phyloP scores from a whole-genome alignment of 2,888 invertebrate genomes.

The Phragmatobia fuliginosa region DNA sequence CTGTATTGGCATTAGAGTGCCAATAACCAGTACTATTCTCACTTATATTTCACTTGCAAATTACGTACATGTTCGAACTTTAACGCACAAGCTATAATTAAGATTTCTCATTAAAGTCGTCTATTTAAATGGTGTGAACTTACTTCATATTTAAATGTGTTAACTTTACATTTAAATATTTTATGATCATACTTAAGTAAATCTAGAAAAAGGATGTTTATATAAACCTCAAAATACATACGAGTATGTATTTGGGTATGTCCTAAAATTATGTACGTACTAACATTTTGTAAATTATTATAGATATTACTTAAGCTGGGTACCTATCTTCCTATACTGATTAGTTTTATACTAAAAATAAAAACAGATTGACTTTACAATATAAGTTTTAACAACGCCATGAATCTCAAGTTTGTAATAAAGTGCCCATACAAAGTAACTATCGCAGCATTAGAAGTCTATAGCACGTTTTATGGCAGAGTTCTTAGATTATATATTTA shows the following conservation, averaged over 20 bases:
- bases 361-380: background rate
- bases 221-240: background rate
- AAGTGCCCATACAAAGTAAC: conserved; percentile 27
- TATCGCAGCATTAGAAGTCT: conserved; percentile 32
- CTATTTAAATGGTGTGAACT: conserved; percentile 38
- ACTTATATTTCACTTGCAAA: conserved; percentile 53
- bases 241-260: too few species aligned
- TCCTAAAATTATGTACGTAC: too few species aligned
- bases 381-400: conserved; percentile 14
- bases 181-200: conserved; percentile 7
- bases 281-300: too few species aligned
- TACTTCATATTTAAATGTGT: conserved; percentile 27
- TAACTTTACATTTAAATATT: conserved; percentile 3
- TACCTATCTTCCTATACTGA: background rate
- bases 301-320: background rate
- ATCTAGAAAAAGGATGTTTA: background rate
- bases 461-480: conserved; percentile 32
- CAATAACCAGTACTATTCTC: conserved; percentile 61
- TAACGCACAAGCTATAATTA: conserved; percentile 42
- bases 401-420: conserved; percentile 7
- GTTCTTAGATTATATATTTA: conserved; percentile 24
- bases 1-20: conserved; percentile 79
- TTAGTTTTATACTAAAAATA: background rate
- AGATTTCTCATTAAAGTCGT: conserved; percentile 42
- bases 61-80: conserved; percentile 35